These are phyloP conservation scores for Anadara kagoshimensis DNA, from an alignment of 1,140 invertebrate species.

Conservation along the genomic window DNA sequence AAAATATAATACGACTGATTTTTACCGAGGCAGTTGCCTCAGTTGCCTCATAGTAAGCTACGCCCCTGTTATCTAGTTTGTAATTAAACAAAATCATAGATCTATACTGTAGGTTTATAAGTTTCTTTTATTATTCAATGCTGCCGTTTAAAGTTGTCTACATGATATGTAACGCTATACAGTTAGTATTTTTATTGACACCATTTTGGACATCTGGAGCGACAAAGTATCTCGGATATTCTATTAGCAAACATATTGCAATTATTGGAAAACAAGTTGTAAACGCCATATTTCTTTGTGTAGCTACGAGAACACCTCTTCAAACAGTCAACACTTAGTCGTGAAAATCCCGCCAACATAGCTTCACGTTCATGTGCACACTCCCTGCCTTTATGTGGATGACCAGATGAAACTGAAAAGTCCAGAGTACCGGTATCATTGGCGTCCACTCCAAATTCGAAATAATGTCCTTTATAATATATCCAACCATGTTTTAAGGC, in stretches of 20 bases:
- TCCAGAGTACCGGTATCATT: conserved; percentile 3
- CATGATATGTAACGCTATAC: no score
- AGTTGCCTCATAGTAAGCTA: no score
- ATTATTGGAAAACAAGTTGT: conserved; percentile 14
- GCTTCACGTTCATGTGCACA: background rate
- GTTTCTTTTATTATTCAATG: no score
- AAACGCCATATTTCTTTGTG: conserved; percentile 17
- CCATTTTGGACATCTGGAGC: conserved; percentile 9
- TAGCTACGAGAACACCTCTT: conserved; percentile 14
- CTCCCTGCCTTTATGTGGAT: background rate
- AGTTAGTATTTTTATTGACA: background rate
- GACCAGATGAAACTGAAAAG: background rate
- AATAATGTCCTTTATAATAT: conserved; percentile 3
- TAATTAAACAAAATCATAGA: no score
- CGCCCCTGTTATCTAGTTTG: no score
- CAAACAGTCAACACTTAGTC: conserved; percentile 19
- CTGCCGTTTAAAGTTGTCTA: no score
- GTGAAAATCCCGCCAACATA: background rate
- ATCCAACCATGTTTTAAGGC: conserved; percentile 13
- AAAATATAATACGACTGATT: no score
- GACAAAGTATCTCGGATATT: conserved; percentile 15
- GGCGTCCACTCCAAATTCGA: conserved; percentile 6
- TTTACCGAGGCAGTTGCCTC: no score
- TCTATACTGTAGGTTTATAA: no score
- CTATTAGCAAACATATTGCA: conserved; percentile 22